A percentile compares a stretch with the other conserved stretches of the same genome.
Evolutionary conservation across 2,888 invertebrate species (phyloP).

Genomic region (Drosophila eohydei): DNA sequence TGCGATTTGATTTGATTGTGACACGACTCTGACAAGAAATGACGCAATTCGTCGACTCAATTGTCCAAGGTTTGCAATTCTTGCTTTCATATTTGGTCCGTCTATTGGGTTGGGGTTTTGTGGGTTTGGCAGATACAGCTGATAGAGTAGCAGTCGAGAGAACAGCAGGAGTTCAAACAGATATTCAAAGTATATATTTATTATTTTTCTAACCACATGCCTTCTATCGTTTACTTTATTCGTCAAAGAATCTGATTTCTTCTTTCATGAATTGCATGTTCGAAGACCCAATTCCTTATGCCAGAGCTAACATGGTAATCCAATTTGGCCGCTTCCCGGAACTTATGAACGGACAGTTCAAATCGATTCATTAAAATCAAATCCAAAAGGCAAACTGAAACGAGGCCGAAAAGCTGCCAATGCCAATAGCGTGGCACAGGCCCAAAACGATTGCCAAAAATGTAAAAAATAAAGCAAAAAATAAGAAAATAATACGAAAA

Average conservation of each 20-base stretch:
- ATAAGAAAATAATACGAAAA: slow-evolving; percentile 28
- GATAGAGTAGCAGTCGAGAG: not conserved
- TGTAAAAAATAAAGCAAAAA: slow-evolving; percentile 23
- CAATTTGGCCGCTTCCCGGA: slow-evolving; percentile 72
- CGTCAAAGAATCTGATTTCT: slow-evolving; percentile 23
- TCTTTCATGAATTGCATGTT: slow-evolving; percentile 44
- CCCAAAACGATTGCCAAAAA: slow-evolving; percentile 59
- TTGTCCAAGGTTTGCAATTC: slow-evolving; percentile 56
- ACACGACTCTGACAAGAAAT: slow-evolving; percentile 73
- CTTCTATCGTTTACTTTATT: not conserved
- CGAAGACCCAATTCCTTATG: not conserved
- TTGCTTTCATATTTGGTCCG: slow-evolving; percentile 48
- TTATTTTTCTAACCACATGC: not conserved
- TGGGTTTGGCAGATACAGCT: slow-evolving; percentile 5
- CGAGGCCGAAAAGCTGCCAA: slow-evolving; percentile 51
- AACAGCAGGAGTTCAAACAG: not conserved
- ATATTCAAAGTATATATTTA: not conserved
- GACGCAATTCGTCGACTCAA: slow-evolving; percentile 68
- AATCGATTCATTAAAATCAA: slow-evolving; percentile 79
- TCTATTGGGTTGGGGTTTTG: slow-evolving; percentile 5
- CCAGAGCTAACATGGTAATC: slow-evolving; percentile 68
- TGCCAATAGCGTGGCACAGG: slow-evolving; percentile 45
- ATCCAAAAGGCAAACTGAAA: slow-evolving; percentile 56
- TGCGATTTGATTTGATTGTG: slow-evolving; percentile 74
- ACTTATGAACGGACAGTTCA: slow-evolving; percentile 70